Percentiles rank a stretch among this genome's conserved stretches.
phyloP scores from a whole-genome alignment of 1,140 invertebrate species.

The Belonocnema kinseyi region DNA sequence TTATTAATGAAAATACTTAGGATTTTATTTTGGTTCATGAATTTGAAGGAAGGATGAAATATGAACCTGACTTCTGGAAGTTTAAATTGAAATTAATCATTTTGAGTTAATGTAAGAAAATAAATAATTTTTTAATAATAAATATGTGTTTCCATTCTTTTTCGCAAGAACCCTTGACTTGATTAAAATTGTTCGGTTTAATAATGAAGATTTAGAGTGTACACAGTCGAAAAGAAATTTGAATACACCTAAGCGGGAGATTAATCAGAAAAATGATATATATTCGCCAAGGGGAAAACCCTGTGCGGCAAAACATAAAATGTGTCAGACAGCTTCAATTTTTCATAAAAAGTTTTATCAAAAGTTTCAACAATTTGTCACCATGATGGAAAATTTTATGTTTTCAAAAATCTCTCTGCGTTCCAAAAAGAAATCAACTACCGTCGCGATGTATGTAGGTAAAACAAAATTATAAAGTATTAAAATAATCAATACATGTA shows the following conservation, averaged over 20 bases:
- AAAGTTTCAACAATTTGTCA: slow-evolving; percentile 14
- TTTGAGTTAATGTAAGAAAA: too few relatives aligned
- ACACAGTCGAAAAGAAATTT: slow-evolving; percentile 6
- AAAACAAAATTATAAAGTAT: too few relatives aligned
- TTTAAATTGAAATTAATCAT: too few relatives aligned
- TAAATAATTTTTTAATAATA: not conserved
- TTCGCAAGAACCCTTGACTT: not conserved
- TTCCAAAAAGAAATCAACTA: not conserved
- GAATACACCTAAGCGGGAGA: slow-evolving; percentile 16
- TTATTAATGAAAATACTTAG: too few relatives aligned
- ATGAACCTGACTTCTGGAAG: too few relatives aligned
- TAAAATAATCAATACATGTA: too few relatives aligned
- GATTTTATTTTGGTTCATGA: too few relatives aligned
- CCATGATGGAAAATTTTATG: not conserved
- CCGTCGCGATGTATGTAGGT: too few relatives aligned
- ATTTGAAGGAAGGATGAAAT: too few relatives aligned
- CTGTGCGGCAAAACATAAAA: not conserved
- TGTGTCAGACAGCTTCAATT: not conserved
- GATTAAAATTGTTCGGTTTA: not conserved
- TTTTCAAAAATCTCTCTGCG: not conserved
- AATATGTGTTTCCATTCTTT: not conserved
- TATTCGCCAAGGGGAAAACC: slow-evolving; percentile 7
- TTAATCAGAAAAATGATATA: slow-evolving; percentile 2
- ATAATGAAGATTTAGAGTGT: slow-evolving; percentile 2
- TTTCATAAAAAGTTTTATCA: slow-evolving; percentile 1